Evolutionary conservation across 2,797 vertebrate genomes (phyloP).

Genomic region (Octomys mimax): DNA sequence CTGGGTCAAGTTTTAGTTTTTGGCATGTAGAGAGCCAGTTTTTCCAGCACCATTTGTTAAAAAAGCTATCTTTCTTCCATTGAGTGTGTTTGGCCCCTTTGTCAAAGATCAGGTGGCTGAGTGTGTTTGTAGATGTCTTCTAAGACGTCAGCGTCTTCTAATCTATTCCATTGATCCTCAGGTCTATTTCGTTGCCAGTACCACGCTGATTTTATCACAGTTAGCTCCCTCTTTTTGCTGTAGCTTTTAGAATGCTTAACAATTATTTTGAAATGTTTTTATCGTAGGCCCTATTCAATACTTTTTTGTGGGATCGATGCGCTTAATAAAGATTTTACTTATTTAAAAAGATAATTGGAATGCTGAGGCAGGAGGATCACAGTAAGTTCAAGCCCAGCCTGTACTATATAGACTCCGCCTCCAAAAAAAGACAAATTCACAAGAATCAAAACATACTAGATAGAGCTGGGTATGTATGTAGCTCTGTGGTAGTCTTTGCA

Average conservation of each 20-base stretch:
- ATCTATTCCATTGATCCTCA: too few species aligned
- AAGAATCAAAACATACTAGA: not conserved
- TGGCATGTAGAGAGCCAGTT: too few species aligned
- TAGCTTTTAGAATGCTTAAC: slow-evolving; percentile 9
- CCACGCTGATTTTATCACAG: too few species aligned
- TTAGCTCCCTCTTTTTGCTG: not conserved
- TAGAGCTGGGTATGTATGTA: not conserved
- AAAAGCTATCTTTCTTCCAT: too few species aligned
- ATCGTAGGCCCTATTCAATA: not conserved
- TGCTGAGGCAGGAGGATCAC: not conserved
- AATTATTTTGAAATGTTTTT: slow-evolving; percentile 51
- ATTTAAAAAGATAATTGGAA: not conserved
- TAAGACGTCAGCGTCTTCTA: too few species aligned
- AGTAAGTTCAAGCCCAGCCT: not conserved
- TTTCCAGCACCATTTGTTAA: too few species aligned
- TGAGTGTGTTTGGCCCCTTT: too few species aligned
- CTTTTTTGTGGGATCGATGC: not conserved
- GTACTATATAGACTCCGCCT: not conserved
- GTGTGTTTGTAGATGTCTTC: too few species aligned
- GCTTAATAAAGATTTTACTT: slow-evolving; percentile 52
- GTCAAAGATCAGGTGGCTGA: too few species aligned
- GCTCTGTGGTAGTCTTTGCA: not conserved
- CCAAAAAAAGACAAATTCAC: not conserved
- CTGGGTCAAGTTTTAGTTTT: too few species aligned
- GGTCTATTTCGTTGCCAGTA: too few species aligned